These are phyloP conservation scores for Melanostigma gelatinosum DNA, from an alignment of 2,113 vertebrate species.

Conservation along the genomic window DNA sequence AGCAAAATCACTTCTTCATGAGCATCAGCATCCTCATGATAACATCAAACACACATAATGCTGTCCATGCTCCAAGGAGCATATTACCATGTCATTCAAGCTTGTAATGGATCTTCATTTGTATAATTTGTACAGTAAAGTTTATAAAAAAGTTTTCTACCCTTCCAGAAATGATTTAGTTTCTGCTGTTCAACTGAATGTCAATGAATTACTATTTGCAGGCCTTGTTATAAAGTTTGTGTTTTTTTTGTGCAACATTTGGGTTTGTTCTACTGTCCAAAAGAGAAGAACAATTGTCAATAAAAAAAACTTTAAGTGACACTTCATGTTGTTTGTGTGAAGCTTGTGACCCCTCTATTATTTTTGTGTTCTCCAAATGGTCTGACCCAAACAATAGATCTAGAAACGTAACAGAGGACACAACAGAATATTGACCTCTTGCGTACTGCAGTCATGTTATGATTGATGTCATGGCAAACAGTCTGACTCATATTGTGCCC, in stretches of 20 bases:
- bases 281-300: slow-evolving; percentile 87
- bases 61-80: slow-evolving; percentile 64
- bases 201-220: slow-evolving; percentile 85
- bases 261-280: slow-evolving; percentile 90
- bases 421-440: not conserved
- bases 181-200: slow-evolving; percentile 91
- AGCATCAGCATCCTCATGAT: not conserved
- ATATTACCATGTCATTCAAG: slow-evolving; percentile 70
- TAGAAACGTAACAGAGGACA: not conserved
- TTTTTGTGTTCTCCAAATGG: not conserved
- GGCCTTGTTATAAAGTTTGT: slow-evolving; percentile 86
- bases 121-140: slow-evolving; percentile 97
- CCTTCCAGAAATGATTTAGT: slow-evolving; percentile 92
- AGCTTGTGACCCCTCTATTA: not conserved
- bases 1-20: slow-evolving; percentile 15
- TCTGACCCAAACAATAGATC: not conserved
- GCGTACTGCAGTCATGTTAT: not conserved
- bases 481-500: slow-evolving; percentile 64
- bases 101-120: slow-evolving; percentile 81
- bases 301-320: slow-evolving; percentile 88
- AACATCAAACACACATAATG: slow-evolving; percentile 21
- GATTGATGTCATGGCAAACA: slow-evolving; percentile 30
- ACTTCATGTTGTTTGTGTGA: slow-evolving; percentile 24
- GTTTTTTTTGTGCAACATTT: slow-evolving; percentile 92
- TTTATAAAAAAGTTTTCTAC: slow-evolving; percentile 97